Evolutionary conservation across 1,140 invertebrate genomes (phyloP).

Genomic region (Drosophila eugracilis): DNA sequence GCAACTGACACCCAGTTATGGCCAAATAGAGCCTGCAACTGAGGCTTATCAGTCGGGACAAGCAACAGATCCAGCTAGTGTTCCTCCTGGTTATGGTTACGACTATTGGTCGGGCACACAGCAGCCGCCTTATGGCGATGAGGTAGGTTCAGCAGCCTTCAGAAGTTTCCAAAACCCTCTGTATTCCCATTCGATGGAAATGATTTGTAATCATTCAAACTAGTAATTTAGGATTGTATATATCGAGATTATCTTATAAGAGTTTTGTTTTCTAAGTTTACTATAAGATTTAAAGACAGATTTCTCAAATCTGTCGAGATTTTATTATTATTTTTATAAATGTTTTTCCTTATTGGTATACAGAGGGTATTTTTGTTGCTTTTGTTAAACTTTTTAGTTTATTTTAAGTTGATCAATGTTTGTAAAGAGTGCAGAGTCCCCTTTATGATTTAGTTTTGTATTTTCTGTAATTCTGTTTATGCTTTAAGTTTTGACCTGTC

Average conservation of each 20-base stretch:
- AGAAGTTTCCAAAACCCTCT: conserved; percentile 15
- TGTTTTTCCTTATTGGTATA: neutral
- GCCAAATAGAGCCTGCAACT: conserved; percentile 20
- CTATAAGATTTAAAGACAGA: neutral
- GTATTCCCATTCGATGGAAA: conserved; percentile 5
- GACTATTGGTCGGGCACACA: conserved; percentile 64
- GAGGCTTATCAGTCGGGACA: conserved; percentile 25
- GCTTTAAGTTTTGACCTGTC: conserved; percentile 16
- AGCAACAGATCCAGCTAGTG: conserved; percentile 2
- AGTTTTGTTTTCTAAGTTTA: neutral
- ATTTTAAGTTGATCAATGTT: conserved; percentile 6
- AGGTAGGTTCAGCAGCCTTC: conserved; percentile 45
- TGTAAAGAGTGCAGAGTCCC: neutral
- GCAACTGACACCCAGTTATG: conserved; percentile 11
- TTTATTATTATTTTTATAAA: neutral
- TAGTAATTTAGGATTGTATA: too few species aligned
- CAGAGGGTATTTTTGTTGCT: neutral
- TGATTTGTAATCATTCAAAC: too few species aligned
- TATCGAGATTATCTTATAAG: too few species aligned
- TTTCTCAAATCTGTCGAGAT: too few species aligned
- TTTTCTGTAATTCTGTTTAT: conserved; percentile 6
- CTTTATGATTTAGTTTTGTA: conserved; percentile 17
- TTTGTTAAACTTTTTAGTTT: neutral
- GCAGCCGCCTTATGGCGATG: conserved; percentile 69
- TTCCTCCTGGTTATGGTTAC: conserved; percentile 34